Conservation (phyloP, 1,140 invertebrate genomes). For the Gonatopus flavifemur region DNA sequence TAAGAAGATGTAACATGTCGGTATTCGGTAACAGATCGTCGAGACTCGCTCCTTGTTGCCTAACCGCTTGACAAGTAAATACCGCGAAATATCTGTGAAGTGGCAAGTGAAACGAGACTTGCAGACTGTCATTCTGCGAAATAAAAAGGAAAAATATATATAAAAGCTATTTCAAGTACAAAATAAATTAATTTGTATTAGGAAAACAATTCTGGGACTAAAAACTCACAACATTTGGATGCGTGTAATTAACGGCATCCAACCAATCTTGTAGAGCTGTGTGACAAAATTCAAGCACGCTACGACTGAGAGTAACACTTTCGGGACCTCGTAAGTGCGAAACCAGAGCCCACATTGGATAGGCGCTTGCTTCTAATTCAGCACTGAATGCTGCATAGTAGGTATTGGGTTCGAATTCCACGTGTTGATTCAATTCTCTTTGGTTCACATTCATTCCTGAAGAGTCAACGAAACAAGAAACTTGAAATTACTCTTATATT, state of each 20-base stretch:
- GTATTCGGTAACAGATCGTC: slow-evolving; percentile 77
- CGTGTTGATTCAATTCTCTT: slow-evolving; percentile 83
- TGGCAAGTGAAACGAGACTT: slow-evolving; percentile 93
- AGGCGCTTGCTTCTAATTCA: slow-evolving; percentile 93
- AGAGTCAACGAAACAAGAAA: too few relatives aligned
- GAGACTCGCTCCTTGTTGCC: slow-evolving; percentile 76
- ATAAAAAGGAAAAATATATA: slow-evolving; percentile 17
- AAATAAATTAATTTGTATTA: neutral
- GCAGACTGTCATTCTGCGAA: slow-evolving; percentile 73
- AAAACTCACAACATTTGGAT: slow-evolving; percentile 67
- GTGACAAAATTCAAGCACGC: slow-evolving; percentile 74
- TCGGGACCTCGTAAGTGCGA: slow-evolving; percentile 78
- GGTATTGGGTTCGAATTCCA: slow-evolving; percentile 96
- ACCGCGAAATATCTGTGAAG: slow-evolving; percentile 92
- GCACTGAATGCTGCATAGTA: slow-evolving; percentile 97
- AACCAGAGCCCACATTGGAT: slow-evolving; percentile 95
- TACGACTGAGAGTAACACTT: slow-evolving; percentile 71
- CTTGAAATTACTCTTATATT: too few relatives aligned
- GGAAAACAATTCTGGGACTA: neutral
- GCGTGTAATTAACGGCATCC: slow-evolving; percentile 74
- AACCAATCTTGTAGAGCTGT: slow-evolving; percentile 84
- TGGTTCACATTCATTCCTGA: slow-evolving; percentile 94
- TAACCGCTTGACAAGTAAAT: slow-evolving; percentile 87
- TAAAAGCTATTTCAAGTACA: neutral
- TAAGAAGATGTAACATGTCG: slow-evolving; percentile 77